These are phyloP conservation scores for Emys orbicularis DNA, from an alignment of 2,797 vertebrate species.

Conservation along the genomic window DNA sequence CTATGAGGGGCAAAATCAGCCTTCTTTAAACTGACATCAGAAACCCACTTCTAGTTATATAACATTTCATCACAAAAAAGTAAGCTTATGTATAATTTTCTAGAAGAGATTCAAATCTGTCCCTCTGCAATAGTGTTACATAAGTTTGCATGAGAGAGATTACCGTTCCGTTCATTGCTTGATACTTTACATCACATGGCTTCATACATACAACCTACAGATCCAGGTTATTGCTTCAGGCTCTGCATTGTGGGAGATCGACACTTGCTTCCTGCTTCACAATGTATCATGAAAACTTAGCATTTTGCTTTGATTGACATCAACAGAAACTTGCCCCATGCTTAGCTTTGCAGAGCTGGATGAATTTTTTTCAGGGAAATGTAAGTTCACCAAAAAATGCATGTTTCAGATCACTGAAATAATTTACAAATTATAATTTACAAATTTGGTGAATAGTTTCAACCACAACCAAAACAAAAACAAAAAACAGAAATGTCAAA, in stretches of 20 bases:
- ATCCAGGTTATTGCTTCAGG: background rate
- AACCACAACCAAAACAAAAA: background rate
- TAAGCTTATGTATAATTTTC: background rate
- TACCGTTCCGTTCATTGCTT: background rate
- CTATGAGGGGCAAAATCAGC: background rate
- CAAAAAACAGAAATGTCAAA: background rate
- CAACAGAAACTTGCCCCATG: background rate
- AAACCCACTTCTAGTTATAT: background rate
- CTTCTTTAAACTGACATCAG: background rate
- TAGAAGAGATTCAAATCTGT: background rate
- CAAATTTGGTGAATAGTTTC: background rate
- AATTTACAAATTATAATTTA: background rate
- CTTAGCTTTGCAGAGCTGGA: background rate
- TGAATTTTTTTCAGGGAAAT: background rate
- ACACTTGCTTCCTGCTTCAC: background rate
- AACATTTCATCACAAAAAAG: background rate
- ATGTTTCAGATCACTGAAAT: background rate
- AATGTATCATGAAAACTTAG: background rate
- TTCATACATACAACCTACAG: background rate
- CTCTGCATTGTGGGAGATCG: background rate
- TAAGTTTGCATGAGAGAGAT: background rate
- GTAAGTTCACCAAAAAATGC: background rate
- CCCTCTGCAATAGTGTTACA: background rate
- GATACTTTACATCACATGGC: fast-evolving
- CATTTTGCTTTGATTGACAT: background rate